phyloP scores from a whole-genome alignment of 64 coral and sea anemone species.

The Montipora capricornis region DNA sequence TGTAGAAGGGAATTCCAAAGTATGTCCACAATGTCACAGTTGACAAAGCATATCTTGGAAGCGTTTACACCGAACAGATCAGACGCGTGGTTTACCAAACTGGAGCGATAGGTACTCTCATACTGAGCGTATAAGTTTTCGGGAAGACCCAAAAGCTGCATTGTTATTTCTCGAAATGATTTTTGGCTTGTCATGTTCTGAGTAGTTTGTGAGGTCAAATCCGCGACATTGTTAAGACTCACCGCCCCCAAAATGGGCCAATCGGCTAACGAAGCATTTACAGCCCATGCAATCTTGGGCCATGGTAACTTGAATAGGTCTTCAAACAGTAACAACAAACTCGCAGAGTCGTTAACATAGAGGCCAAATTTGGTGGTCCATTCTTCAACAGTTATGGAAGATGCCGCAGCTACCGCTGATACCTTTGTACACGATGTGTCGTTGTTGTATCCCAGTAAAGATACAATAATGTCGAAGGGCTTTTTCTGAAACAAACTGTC shows the following conservation, averaged over 20 bases:
- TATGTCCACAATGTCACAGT: slow-evolving; percentile 43
- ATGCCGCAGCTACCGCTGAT: slow-evolving; percentile 59
- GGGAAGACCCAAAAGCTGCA: not conserved
- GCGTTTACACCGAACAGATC: slow-evolving; percentile 57
- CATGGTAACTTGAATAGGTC: slow-evolving; percentile 55
- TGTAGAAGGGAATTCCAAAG: slow-evolving; percentile 38
- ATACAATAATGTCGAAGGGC: slow-evolving; percentile 44
- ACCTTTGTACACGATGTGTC: slow-evolving; percentile 61
- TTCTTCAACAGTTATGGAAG: slow-evolving; percentile 14
- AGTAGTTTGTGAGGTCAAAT: not conserved
- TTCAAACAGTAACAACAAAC: slow-evolving; percentile 64
- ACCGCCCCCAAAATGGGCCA: slow-evolving; percentile 76
- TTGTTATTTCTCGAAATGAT: not conserved
- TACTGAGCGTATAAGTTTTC: not conserved
- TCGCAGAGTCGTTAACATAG: slow-evolving; percentile 34
- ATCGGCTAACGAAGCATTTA: slow-evolving; percentile 57
- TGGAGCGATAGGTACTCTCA: slow-evolving; percentile 29
- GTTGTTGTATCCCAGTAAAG: slow-evolving; percentile 67
- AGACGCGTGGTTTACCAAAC: not conserved
- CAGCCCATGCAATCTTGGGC: slow-evolving; percentile 77
- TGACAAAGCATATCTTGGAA: slow-evolving; percentile 19
- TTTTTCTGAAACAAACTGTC: slow-evolving; percentile 1
- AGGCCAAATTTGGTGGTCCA: slow-evolving; percentile 68
- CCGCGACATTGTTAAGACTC: slow-evolving; percentile 8
- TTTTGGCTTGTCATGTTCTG: not conserved